Evolutionary conservation across 2,113 vertebrate species (phyloP).

Genomic region (Dipodomys stephensi): DNA sequence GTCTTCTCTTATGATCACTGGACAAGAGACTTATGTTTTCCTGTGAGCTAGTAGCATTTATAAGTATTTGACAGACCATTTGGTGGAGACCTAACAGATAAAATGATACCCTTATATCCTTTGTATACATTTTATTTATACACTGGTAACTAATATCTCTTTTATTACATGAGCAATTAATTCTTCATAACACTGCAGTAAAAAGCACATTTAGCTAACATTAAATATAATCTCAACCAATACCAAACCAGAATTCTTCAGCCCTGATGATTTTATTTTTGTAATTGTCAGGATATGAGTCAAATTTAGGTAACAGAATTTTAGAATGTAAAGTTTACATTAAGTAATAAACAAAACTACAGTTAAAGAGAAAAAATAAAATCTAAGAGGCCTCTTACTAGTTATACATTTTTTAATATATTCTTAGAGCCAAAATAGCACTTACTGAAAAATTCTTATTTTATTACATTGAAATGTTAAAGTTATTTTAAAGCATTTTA

Average conservation of each 20-base stretch:
- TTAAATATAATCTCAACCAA: not conserved
- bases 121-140: not conserved
- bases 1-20: not conserved
- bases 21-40: constrained; percentile 36
- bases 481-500: not conserved
- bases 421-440: not conserved
- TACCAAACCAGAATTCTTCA: not conserved
- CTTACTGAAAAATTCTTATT: not conserved
- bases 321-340: not conserved
- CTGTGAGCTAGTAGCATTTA: not conserved
- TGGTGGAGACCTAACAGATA: not conserved
- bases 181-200: not conserved
- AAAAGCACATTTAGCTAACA: not conserved
- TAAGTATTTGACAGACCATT: not conserved
- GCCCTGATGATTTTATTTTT: not conserved
- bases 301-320: not conserved
- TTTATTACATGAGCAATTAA: constrained; percentile 36
- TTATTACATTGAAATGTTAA: constrained; percentile 18
- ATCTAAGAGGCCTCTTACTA: not conserved
- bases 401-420: not conserved
- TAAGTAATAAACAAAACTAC: not conserved
- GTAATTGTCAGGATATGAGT: not conserved
- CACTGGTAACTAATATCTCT: not conserved
- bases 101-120: not conserved
- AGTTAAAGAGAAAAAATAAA: not conserved